phyloP scores from a whole-genome alignment of 2,113 vertebrate species.

The Eleginops maclovinus region DNA sequence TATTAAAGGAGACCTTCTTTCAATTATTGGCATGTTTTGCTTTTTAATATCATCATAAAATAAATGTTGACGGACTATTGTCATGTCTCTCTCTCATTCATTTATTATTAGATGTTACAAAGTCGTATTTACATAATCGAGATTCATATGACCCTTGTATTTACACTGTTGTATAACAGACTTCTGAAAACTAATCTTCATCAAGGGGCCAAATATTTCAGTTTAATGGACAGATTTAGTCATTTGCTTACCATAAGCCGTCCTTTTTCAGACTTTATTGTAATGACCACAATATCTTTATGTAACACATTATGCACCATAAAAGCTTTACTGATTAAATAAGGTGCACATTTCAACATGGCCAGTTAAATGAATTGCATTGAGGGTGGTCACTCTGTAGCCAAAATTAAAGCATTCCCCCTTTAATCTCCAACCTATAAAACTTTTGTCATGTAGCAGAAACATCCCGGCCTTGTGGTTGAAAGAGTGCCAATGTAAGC shows the following conservation, averaged over 20 bases:
- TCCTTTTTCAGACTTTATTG: not conserved
- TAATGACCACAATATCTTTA: not conserved
- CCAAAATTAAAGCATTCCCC: not conserved
- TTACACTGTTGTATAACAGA: not conserved
- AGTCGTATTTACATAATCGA: not conserved
- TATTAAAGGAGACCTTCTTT: too few species aligned
- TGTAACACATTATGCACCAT: not conserved
- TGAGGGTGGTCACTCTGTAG: not conserved
- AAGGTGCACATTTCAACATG: not conserved
- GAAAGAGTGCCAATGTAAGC: conserved; percentile 24
- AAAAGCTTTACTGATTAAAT: conserved; percentile 11
- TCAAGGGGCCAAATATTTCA: not conserved
- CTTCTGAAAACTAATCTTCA: not conserved
- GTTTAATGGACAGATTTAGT: not conserved
- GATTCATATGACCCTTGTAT: not conserved
- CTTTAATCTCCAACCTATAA: conserved; percentile 24
- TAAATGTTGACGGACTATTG: not conserved
- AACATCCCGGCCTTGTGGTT: not conserved
- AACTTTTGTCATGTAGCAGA: not conserved
- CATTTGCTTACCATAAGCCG: not conserved
- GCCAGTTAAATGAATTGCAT: not conserved
- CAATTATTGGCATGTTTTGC: too few species aligned
- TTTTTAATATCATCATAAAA: not conserved
- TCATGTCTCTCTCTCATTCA: not conserved
- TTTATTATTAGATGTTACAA: not conserved